These are phyloP conservation scores for Amphimallon solstitiale DNA, from an alignment of 2,888 invertebrate species.

Conservation along the genomic window DNA sequence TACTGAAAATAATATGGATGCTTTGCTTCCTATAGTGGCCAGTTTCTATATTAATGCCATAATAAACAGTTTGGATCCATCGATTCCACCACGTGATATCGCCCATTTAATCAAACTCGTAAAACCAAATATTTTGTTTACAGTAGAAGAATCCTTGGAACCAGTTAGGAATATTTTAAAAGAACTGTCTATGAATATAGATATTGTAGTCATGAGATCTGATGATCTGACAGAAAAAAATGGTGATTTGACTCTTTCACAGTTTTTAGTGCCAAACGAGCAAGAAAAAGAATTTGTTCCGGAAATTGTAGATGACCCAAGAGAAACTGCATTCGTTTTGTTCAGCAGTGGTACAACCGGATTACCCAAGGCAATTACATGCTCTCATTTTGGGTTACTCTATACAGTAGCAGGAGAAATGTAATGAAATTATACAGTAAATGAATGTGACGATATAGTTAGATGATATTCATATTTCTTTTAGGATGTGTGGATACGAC, in stretches of 20 bases:
- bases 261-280: slow-evolving; percentile 11
- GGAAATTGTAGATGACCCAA: slow-evolving; percentile 13
- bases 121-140: slow-evolving; percentile 54
- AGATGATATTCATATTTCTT: neutral
- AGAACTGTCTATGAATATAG: slow-evolving; percentile 29
- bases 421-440: neutral
- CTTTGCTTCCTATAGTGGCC: slow-evolving; percentile 62
- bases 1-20: slow-evolving; percentile 61
- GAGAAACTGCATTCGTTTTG: slow-evolving; percentile 34
- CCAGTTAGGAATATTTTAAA: slow-evolving; percentile 48
- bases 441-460: neutral
- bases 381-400: slow-evolving; percentile 37
- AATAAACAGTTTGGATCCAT: slow-evolving; percentile 43
- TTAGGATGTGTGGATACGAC: slow-evolving; percentile 12
- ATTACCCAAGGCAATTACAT: slow-evolving; percentile 37
- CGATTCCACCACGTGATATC: slow-evolving; percentile 42
- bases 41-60: slow-evolving; percentile 60
- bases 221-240: neutral
- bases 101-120: slow-evolving; percentile 46
- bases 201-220: slow-evolving; percentile 33
- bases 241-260: neutral
- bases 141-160: slow-evolving; percentile 48
- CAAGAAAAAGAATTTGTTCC: slow-evolving; percentile 39
- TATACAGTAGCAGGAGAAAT: neutral
- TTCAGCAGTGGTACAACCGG: slow-evolving; percentile 47